A percentile compares a stretch with the other conserved stretches of the same genome.
Conservation (phyloP, 2,888 invertebrate species). For the Troilus luridus region DNA sequence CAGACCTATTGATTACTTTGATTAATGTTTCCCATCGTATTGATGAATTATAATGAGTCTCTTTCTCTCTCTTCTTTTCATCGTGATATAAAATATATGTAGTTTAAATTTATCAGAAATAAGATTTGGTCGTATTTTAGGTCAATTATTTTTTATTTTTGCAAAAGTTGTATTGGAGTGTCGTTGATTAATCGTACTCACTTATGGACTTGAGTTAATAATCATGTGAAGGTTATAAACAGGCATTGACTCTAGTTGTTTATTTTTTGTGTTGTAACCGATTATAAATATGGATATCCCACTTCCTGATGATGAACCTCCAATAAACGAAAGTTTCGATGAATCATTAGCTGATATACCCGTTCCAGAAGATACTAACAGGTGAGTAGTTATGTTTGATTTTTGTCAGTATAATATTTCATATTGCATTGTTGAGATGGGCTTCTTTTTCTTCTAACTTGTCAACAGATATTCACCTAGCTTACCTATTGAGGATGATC, state of each 20-base stretch:
- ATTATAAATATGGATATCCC: conserved; percentile 61
- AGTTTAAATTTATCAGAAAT: background rate
- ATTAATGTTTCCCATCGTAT: background rate
- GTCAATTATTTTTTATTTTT: background rate
- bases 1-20: conserved; percentile 17
- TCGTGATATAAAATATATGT: background rate
- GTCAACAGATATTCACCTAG: conserved; percentile 62
- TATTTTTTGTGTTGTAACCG: background rate
- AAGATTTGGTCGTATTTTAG: background rate
- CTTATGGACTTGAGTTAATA: background rate
- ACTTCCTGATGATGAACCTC: conserved; percentile 58
- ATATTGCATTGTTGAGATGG: background rate
- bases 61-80: background rate
- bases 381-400: conserved; percentile 19
- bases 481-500: conserved; percentile 63
- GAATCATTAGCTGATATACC: conserved; percentile 51
- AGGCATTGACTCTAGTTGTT: conserved; percentile 33
- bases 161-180: background rate
- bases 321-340: background rate
- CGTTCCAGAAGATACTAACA: conserved; percentile 61
- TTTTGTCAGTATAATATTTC: background rate
- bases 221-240: conserved; percentile 33
- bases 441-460: background rate
- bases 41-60: background rate
- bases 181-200: background rate